Evolutionary conservation across 1,140 invertebrate species (phyloP).

Genomic region (Delia radicum): DNA sequence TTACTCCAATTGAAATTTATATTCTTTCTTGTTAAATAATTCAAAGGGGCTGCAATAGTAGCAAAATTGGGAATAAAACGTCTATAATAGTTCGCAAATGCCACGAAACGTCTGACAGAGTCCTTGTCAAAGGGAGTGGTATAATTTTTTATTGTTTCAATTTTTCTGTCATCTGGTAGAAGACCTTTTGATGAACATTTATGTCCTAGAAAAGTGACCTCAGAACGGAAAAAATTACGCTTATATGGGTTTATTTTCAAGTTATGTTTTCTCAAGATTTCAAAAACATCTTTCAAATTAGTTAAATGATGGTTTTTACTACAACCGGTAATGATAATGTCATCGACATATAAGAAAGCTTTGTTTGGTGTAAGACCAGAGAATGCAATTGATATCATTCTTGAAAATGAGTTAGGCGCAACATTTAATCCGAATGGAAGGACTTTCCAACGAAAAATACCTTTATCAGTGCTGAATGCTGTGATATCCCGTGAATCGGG

Average conservation of each 20-base stretch:
- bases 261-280: slow-evolving; percentile 31
- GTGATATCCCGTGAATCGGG: slow-evolving; percentile 40
- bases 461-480: slow-evolving; percentile 7
- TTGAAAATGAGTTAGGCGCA: too few species aligned
- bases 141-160: slow-evolving; percentile 32
- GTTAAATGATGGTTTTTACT: slow-evolving; percentile 28
- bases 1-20: not conserved
- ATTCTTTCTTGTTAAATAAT: not conserved
- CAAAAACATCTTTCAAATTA: slow-evolving; percentile 28
- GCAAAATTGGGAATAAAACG: not conserved
- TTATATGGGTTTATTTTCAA: too few species aligned
- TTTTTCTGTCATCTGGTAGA: slow-evolving; percentile 18
- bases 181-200: not conserved
- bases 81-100: too few species aligned
- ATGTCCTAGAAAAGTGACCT: slow-evolving; percentile 37
- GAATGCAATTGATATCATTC: too few species aligned
- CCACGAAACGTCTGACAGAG: too few species aligned
- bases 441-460: slow-evolving; percentile 15
- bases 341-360: too few species aligned
- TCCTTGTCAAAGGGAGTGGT: slow-evolving; percentile 30
- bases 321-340: slow-evolving; percentile 26
- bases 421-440: too few species aligned
- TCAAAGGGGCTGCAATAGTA: not conserved
- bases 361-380: too few species aligned
- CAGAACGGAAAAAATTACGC: slow-evolving; percentile 36